These are phyloP conservation scores for Sarcophaga rosellei DNA, from an alignment of 2,888 invertebrate species.

Conservation along the genomic window DNA sequence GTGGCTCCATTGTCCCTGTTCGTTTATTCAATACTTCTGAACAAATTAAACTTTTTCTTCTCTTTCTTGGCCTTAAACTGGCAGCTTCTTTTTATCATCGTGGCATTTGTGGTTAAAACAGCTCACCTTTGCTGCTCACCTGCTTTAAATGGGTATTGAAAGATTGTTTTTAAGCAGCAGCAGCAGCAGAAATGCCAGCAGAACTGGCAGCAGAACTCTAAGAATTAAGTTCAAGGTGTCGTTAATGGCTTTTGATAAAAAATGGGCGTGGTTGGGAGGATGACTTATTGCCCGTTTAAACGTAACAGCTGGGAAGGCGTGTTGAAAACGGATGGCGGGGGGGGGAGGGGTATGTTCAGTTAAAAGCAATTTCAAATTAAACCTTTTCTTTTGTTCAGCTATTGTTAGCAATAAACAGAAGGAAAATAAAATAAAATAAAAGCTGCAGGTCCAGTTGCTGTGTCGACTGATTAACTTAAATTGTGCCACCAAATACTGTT, in stretches of 20 bases:
- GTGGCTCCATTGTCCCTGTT: not conserved
- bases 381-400: slow-evolving; percentile 29
- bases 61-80: not conserved
- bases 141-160: too few relatives aligned
- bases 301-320: too few relatives aligned
- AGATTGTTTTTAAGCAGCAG: not conserved
- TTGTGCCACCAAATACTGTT: slow-evolving; percentile 7
- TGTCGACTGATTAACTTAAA: slow-evolving; percentile 44
- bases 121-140: too few relatives aligned
- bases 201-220: not conserved
- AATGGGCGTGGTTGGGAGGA: not conserved
- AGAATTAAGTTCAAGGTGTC: slow-evolving; percentile 47
- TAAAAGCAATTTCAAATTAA: slow-evolving; percentile 36
- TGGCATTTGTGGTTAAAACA: too few relatives aligned
- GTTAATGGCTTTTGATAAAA: slow-evolving; percentile 17
- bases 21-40: slow-evolving; percentile 19
- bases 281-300: too few relatives aligned
- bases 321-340: not conserved
- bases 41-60: slow-evolving; percentile 32
- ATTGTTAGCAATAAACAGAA: not conserved
- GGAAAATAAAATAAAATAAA: not conserved
- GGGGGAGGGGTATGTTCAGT: not conserved
- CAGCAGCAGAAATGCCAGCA: too few relatives aligned
- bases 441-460: not conserved
- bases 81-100: not conserved